Base-by-base conservation (phyloP, 2,888 invertebrate genomes). In the Aleiodes alternator region DNA sequence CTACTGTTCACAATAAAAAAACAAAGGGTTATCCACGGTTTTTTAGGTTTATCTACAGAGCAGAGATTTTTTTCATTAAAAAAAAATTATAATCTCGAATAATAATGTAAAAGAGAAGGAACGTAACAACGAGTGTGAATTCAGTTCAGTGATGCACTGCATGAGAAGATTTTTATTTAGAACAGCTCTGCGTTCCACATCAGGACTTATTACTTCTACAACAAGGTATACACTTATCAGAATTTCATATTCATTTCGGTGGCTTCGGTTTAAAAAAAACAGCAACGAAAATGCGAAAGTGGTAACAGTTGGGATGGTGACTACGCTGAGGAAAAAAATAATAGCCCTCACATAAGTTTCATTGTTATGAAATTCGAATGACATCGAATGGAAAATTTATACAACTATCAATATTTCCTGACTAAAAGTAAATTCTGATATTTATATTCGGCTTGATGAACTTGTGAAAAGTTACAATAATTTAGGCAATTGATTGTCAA, bases 101-200 rank as follows among this genome's bases (percentile, higher is more conserved):
- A 72, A 76, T 76, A 68, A 74, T 70, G 70, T 16, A 66, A 29
- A 69, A 23, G 68, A 76, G 43, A 53, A 57, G 43, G 51, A n/a
- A 34, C 53, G 50, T 73, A 43, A 59, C 59, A 57, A 50, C 51
- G 59, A 53, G 34, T 43, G 14, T 5, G 11, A 64, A 34, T 55
- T 76, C 72, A 80, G 78, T 78, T 71, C 82, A 83, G 84, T 84
- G 84, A 89, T 89, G 88, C 84, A 85, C 82, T 84, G 85, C 81
- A 80, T 86, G 81, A 83, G 85, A 80, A 83, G 81, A 75, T 80
- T 85, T 59, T 77, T 87, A 76, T 78, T 80, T 82, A 83, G 85
- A 80, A 82, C 84, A 76, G 81, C 81, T 79, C 82, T 85, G 80
- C 83, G 85, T 74, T 83, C 81, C 68, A 83, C 84, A 79, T 84